phyloP scores from a whole-genome alignment of 2,888 invertebrate species.

The Chymomyza caudatula region DNA sequence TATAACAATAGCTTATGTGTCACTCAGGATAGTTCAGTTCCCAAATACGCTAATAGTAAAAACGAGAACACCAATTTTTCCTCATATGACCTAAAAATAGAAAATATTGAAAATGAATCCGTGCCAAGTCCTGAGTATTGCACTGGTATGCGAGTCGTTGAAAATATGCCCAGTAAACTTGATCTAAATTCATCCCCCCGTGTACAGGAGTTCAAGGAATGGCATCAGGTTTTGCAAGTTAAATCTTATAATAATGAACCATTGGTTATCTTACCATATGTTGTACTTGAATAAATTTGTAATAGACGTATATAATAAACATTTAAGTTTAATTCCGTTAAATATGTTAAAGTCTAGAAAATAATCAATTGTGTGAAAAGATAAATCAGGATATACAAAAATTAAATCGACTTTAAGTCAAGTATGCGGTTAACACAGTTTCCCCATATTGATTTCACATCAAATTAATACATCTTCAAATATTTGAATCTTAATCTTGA shows the following conservation, averaged over 20 bases:
- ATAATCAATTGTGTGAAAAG: too few species aligned
- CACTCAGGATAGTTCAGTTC: constrained; percentile 37
- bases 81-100: neutral
- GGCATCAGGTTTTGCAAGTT: constrained; percentile 91
- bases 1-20: constrained; percentile 48
- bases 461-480: neutral
- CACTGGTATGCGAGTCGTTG: constrained; percentile 63
- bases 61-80: neutral
- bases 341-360: neutral
- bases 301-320: neutral
- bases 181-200: constrained; percentile 52
- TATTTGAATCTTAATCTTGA: neutral
- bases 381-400: neutral
- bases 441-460: neutral
- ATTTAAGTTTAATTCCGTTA: neutral
- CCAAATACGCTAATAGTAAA: constrained; percentile 5
- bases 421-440: neutral
- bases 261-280: constrained; percentile 96
- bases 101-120: neutral
- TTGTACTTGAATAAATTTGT: constrained; percentile 89
- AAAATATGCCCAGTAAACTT: constrained; percentile 40
- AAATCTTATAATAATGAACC: constrained; percentile 87
- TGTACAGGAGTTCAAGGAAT: constrained; percentile 86
- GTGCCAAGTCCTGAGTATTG: constrained; percentile 56
- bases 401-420: too few species aligned